These are phyloP conservation scores for Zeugodacus cucurbitae DNA, from an alignment of 1,140 invertebrate genomes.

Conservation along the genomic window DNA sequence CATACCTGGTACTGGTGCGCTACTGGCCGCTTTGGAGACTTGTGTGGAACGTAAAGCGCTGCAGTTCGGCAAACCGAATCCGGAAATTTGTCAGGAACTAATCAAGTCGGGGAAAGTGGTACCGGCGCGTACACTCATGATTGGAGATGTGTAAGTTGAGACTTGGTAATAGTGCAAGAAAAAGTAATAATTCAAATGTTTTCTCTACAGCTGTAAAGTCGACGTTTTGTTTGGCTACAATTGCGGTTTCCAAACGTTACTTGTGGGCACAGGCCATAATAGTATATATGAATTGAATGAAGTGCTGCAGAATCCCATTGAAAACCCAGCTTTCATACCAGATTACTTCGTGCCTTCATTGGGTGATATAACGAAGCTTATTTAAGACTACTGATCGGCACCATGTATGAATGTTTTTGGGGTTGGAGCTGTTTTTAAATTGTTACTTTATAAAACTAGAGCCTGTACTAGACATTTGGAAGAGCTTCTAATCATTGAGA, in stretches of 20 bases:
- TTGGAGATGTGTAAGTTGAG: conserved; percentile 87
- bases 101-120: conserved; percentile 72
- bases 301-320: conserved; percentile 67
- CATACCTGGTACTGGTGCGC: conserved; percentile 80
- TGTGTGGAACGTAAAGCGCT: conserved; percentile 81
- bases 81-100: conserved; percentile 57
- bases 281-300: conserved; percentile 73
- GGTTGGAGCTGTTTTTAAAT: no score
- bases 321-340: conserved; percentile 73
- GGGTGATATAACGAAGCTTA: conserved; percentile 69
- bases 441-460: no score
- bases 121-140: conserved; percentile 87
- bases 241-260: conserved; percentile 83
- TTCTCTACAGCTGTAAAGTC: conserved; percentile 78
- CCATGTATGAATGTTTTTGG: no score
- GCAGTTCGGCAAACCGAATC: conserved; percentile 85
- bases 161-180: conserved; percentile 35
- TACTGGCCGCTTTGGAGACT: conserved; percentile 84
- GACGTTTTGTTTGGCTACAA: conserved; percentile 89
- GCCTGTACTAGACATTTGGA: no score
- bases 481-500: no score
- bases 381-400: neutral
- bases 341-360: conserved; percentile 79
- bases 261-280: conserved; percentile 87
- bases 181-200: neutral